These are phyloP conservation scores for Caloenas nicobarica DNA, from an alignment of 2,113 vertebrate genomes.

Conservation along the genomic window DNA sequence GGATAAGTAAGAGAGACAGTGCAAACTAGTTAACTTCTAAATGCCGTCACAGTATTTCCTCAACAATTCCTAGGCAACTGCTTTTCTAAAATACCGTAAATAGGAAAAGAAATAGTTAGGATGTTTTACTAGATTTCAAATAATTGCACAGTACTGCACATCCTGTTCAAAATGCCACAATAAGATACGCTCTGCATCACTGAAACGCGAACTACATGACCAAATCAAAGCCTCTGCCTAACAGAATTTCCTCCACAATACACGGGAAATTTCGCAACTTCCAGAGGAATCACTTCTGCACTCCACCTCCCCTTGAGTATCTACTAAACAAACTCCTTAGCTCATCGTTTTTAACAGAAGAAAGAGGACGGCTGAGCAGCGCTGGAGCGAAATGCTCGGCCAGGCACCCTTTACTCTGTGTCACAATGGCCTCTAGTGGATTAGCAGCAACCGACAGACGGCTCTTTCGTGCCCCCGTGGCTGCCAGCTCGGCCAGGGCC, in stretches of 20 bases:
- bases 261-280: not conserved
- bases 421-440: constrained; percentile 87
- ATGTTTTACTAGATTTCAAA: not conserved
- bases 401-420: constrained; percentile 56
- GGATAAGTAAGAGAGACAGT: not conserved
- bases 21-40: not conserved
- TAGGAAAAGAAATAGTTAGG: not conserved
- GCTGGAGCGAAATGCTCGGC: not conserved
- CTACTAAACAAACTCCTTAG: not conserved
- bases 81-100: not conserved
- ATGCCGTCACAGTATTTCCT: not conserved
- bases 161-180: not conserved
- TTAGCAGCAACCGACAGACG: constrained; percentile 82
- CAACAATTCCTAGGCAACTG: not conserved
- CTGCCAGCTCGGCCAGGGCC: constrained; percentile 79
- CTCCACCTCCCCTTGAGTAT: not conserved
- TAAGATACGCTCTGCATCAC: not conserved
- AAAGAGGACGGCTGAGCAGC: not conserved
- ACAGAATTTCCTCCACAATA: not conserved
- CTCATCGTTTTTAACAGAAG: not conserved
- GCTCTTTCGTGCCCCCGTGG: constrained; percentile 80
- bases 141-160: not conserved
- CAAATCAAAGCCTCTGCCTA: not conserved
- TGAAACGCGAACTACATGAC: not conserved
- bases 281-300: not conserved